Evolutionary conservation across 1,140 invertebrate genomes (phyloP).

Genomic region (Drosophila teissieri): DNA sequence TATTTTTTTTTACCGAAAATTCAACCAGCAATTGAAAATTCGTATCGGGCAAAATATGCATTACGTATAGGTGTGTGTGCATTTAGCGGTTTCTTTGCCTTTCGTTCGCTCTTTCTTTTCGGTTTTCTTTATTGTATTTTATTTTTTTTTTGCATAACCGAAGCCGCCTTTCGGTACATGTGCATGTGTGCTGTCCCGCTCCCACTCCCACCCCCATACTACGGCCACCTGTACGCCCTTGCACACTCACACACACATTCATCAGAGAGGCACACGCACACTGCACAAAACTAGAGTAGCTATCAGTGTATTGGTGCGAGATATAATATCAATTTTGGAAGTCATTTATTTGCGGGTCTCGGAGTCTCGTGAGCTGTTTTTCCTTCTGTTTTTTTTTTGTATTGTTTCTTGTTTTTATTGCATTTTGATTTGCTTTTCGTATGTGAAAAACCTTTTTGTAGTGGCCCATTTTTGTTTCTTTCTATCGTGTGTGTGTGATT

Average conservation of each 20-base stretch:
- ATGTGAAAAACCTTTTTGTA: constrained; percentile 12
- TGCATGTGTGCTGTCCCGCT: constrained; percentile 62
- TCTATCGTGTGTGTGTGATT: constrained; percentile 7
- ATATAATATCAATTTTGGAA: constrained; percentile 44
- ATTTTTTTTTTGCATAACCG: constrained; percentile 70
- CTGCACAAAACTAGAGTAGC: constrained; percentile 39
- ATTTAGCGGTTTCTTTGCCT: neutral
- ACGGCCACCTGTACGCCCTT: constrained; percentile 80
- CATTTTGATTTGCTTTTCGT: constrained; percentile 1
- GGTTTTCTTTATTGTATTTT: constrained; percentile 3
- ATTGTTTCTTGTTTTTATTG: too few species aligned
- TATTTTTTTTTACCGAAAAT: neutral
- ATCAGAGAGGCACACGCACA: neutral
- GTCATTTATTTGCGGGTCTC: constrained; percentile 38
- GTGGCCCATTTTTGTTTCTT: constrained; percentile 37
- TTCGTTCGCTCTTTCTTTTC: neutral
- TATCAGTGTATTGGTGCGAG: constrained; percentile 28
- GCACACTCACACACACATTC: constrained; percentile 34
- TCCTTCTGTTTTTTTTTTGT: neutral
- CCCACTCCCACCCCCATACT: constrained; percentile 48
- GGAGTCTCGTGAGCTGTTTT: constrained; percentile 40
- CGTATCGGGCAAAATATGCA: constrained; percentile 5
- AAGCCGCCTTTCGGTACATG: constrained; percentile 62
- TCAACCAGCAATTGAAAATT: constrained; percentile 12
- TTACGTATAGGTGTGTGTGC: constrained; percentile 1